Evolutionary conservation across 2,797 vertebrate genomes (phyloP).

Genomic region (Microcaecilia unicolor): DNA sequence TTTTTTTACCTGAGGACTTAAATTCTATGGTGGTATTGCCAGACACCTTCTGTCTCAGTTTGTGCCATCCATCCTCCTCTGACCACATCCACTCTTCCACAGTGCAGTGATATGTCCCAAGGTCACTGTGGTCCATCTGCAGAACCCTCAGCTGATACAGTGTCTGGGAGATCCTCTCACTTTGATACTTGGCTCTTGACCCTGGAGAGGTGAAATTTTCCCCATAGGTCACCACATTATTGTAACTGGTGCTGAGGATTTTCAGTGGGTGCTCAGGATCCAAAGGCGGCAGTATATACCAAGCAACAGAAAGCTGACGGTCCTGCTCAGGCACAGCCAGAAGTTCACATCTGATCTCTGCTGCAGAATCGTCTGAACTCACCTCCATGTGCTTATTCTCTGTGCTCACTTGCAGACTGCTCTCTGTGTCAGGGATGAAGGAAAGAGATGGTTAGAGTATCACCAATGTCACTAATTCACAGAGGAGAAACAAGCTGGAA

Average conservation of each 20-base stretch:
- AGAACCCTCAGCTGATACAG: slow-evolving; percentile 56
- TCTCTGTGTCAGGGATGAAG: slow-evolving; percentile 32
- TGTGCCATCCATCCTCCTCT: slow-evolving; percentile 40
- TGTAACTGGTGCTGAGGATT: slow-evolving; percentile 35
- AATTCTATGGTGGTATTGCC: slow-evolving; percentile 48
- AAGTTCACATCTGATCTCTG: slow-evolving; percentile 54
- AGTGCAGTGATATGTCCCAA: slow-evolving; percentile 60
- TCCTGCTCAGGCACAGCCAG: slow-evolving; percentile 5
- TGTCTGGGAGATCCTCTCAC: slow-evolving; percentile 28
- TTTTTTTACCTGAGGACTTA: slow-evolving; percentile 46
- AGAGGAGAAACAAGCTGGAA: too few species aligned
- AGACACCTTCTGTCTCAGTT: slow-evolving; percentile 41
- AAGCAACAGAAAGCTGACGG: slow-evolving; percentile 54
- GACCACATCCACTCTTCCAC: slow-evolving; percentile 66
- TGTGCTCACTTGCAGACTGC: slow-evolving; percentile 32
- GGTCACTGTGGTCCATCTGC: slow-evolving; percentile 31
- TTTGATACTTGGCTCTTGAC: slow-evolving; percentile 33
- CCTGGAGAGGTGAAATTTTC: slow-evolving; percentile 15
- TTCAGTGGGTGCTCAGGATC: not conserved
- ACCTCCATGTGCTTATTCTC: slow-evolving; percentile 15
- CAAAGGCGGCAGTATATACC: slow-evolving; percentile 41
- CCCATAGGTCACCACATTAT: slow-evolving; percentile 29
- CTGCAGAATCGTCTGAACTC: slow-evolving; percentile 20
- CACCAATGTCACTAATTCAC: not conserved
- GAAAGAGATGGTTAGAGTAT: not conserved